Evolutionary conservation across 2,888 invertebrate genomes (phyloP).

Genomic region (Bombyx huttoni): DNA sequence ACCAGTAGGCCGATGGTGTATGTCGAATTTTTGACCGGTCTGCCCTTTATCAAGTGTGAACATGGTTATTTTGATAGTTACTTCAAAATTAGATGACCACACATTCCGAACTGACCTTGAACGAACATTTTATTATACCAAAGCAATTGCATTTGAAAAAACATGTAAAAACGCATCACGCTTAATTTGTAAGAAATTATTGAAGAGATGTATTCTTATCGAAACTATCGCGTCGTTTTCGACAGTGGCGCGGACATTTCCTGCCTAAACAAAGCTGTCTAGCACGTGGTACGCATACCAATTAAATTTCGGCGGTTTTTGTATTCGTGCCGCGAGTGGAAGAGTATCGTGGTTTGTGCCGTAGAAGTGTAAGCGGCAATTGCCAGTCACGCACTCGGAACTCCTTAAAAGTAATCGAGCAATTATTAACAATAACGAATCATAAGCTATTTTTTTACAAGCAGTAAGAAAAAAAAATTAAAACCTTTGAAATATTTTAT

Average conservation of each 20-base stretch:
- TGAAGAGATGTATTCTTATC: constrained; percentile 42
- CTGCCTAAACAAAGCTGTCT: constrained; percentile 67
- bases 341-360: constrained; percentile 37
- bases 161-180: too few relatives aligned
- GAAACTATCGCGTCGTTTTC: constrained; percentile 48
- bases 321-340: constrained; percentile 40
- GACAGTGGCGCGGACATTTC: constrained; percentile 57
- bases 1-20: too few relatives aligned
- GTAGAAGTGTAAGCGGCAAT: constrained; percentile 58
- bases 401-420: constrained; percentile 40
- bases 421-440: constrained; percentile 12
- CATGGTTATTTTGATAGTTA: too few relatives aligned
- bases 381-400: constrained; percentile 56
- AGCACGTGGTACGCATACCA: constrained; percentile 51
- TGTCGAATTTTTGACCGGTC: too few relatives aligned
- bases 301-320: constrained; percentile 39
- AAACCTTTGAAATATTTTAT: background rate
- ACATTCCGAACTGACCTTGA: too few relatives aligned
- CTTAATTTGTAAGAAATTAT: too few relatives aligned
- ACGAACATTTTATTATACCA: too few relatives aligned
- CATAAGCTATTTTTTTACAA: too few relatives aligned
- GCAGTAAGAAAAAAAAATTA: too few relatives aligned
- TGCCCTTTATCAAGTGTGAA: too few relatives aligned
- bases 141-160: too few relatives aligned
- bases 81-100: too few relatives aligned